phyloP scores from a whole-genome alignment of 92 coral and sea anemone genomes.

The Actinernus sp. region DNA sequence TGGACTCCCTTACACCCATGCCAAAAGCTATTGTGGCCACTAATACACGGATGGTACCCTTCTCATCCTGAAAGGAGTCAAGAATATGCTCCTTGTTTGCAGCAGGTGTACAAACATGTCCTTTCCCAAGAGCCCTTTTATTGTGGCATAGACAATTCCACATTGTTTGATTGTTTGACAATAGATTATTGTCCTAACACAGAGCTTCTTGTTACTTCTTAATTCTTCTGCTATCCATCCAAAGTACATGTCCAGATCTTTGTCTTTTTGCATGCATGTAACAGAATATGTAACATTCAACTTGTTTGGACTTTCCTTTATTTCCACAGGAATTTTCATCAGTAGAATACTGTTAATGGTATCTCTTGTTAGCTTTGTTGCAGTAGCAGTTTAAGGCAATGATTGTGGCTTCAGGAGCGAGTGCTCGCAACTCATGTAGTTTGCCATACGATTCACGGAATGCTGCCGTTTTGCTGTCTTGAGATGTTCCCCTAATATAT shows the following conservation, averaged over 20 bases:
- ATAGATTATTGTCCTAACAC: slow-evolving; percentile 51
- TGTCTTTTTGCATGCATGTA: slow-evolving; percentile 53
- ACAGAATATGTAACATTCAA: slow-evolving; percentile 9
- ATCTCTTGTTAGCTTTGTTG: slow-evolving; percentile 37
- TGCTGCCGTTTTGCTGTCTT: slow-evolving; percentile 32
- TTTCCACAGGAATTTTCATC: slow-evolving; percentile 18
- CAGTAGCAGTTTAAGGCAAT: slow-evolving; percentile 64
- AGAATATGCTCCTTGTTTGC: slow-evolving; percentile 18
- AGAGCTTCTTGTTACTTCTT: slow-evolving; percentile 7
- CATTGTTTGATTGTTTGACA: slow-evolving; percentile 72
- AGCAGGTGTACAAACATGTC: slow-evolving; percentile 28
- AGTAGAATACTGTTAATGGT: slow-evolving; percentile 31
- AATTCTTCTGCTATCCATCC: slow-evolving; percentile 43
- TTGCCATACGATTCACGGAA: slow-evolving; percentile 38
- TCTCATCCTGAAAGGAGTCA: neutral
- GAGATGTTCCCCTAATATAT: slow-evolving; percentile 40
- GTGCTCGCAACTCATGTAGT: slow-evolving; percentile 45
- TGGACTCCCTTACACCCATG: slow-evolving; percentile 48
- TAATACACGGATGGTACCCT: neutral
- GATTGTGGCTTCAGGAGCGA: slow-evolving; percentile 23
- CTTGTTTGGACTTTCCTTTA: slow-evolving; percentile 62
- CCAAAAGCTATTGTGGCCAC: slow-evolving; percentile 17
- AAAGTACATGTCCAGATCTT: slow-evolving; percentile 44
- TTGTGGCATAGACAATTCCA: slow-evolving; percentile 50
- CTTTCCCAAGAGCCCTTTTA: slow-evolving; percentile 44